Evolutionary conservation across 2,113 vertebrate species (phyloP).

Genomic region (Boulengeromyrus knoepffleri): DNA sequence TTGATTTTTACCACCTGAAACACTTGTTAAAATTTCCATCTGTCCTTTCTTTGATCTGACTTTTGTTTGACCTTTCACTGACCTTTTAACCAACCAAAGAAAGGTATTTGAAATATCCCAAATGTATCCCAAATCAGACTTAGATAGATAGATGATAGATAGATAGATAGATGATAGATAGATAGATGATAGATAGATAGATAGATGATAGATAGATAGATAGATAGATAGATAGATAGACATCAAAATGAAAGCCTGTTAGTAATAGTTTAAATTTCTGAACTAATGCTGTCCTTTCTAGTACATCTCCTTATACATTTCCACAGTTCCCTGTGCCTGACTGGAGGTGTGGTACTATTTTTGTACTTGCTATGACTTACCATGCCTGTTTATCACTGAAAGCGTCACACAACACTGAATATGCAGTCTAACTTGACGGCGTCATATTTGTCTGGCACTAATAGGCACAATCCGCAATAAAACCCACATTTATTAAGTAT

Average conservation of each 20-base stretch:
- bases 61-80: not conserved
- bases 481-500: too few species aligned
- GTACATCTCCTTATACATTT: not conserved
- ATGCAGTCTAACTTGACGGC: not conserved
- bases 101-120: not conserved
- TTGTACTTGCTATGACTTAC: not conserved
- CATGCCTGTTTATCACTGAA: not conserved
- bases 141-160: too few species aligned
- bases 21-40: not conserved
- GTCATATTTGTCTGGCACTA: not conserved
- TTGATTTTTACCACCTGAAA: not conserved
- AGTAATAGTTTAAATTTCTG: not conserved
- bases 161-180: not conserved
- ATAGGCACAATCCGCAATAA: not conserved
- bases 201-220: not conserved
- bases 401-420: not conserved
- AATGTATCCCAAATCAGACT: not conserved
- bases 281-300: not conserved
- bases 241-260: not conserved
- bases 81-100: not conserved
- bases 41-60: not conserved
- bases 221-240: not conserved
- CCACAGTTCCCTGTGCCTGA: not conserved
- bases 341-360: not conserved
- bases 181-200: not conserved